Conservation (phyloP, 2,888 invertebrate genomes). For the Neocrepidodera transversa region DNA sequence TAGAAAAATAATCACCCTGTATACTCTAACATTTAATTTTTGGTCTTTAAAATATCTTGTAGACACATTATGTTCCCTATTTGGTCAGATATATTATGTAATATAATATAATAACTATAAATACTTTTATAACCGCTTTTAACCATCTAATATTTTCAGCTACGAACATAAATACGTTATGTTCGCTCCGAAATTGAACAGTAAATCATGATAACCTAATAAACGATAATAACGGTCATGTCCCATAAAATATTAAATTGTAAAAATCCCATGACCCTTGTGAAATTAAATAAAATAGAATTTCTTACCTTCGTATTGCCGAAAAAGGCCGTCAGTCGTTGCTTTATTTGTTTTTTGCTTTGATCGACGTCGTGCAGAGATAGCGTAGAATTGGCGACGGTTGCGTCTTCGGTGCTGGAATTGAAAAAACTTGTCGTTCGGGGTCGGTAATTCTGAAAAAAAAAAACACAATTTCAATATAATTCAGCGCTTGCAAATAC, state of each 20-base stretch:
- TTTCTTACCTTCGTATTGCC: slow-evolving; percentile 67
- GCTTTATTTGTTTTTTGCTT: slow-evolving; percentile 66
- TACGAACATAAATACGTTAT: too few relatives aligned
- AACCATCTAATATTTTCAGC: too few relatives aligned
- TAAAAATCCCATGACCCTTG: background rate
- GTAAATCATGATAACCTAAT: slow-evolving; percentile 10
- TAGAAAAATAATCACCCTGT: too few relatives aligned
- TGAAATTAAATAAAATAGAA: slow-evolving; percentile 23
- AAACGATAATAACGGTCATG: slow-evolving; percentile 4
- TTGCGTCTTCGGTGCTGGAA: slow-evolving; percentile 57
- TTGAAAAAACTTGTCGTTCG: slow-evolving; percentile 57
- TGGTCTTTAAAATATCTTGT: too few relatives aligned
- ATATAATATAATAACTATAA: too few relatives aligned
- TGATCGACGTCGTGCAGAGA: slow-evolving; percentile 54
- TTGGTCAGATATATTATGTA: too few relatives aligned
- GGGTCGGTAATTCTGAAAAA: slow-evolving; percentile 54
- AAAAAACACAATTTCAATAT: background rate
- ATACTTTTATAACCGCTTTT: too few relatives aligned
- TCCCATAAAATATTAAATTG: slow-evolving; percentile 1
- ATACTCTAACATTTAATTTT: too few relatives aligned
- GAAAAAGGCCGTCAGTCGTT: slow-evolving; percentile 76
- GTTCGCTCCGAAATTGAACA: background rate
- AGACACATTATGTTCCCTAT: too few relatives aligned
- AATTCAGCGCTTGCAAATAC: too few relatives aligned
- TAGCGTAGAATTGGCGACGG: slow-evolving; percentile 51